Evolutionary conservation across 2,113 vertebrate genomes (phyloP).

Genomic region (Baryphthengus martii): DNA sequence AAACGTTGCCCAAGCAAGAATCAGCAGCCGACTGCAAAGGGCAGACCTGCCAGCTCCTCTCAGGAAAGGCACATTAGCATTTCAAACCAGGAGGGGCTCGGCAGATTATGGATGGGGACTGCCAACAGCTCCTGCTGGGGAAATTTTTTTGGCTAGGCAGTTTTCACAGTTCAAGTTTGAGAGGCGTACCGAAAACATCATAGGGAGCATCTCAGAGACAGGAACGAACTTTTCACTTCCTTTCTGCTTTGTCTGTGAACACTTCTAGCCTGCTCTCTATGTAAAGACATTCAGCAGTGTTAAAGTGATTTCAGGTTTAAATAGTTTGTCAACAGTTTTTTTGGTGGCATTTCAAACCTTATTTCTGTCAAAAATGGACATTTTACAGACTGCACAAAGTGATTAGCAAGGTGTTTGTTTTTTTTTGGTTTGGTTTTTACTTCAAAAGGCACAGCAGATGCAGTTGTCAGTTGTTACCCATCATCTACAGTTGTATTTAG

Average conservation of each 20-base stretch:
- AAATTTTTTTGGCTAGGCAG: neutral
- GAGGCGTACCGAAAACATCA: neutral
- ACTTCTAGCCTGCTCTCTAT: neutral
- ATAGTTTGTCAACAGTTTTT: neutral
- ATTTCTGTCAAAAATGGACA: neutral
- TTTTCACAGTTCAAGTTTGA: neutral
- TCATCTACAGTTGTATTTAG: neutral
- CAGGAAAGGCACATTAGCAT: neutral
- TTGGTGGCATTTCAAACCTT: neutral
- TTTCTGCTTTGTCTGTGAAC: neutral
- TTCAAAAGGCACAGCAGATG: neutral
- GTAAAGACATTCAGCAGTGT: neutral
- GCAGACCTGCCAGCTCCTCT: neutral
- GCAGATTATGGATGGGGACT: neutral
- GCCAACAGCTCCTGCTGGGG: neutral
- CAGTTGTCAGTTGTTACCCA: neutral
- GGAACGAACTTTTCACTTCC: neutral
- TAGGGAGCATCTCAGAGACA: neutral
- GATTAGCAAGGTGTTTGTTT: neutral
- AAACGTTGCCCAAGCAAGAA: neutral
- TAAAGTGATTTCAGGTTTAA: neutral
- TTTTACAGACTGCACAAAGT: neutral
- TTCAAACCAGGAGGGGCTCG: neutral
- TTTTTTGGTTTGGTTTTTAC: neutral
- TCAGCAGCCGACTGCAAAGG: neutral